Evolutionary conservation across 2,888 invertebrate genomes (phyloP), one percentile per base, ranked within the genome.

Genomic region (Sylvicola cinctus): DNA sequence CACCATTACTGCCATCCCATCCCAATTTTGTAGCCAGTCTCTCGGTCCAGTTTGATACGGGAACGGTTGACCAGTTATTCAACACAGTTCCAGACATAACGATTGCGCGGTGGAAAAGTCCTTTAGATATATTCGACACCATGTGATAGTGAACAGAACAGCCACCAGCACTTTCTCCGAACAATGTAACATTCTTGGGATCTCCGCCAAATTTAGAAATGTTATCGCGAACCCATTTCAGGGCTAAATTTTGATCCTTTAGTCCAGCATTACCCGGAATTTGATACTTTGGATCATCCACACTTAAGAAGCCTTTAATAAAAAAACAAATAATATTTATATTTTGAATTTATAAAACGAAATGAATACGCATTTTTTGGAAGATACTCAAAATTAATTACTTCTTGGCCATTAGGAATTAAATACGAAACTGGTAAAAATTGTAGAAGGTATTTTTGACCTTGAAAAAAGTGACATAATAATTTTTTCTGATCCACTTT

Each of bases 231-330:
- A 65, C 55, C 65, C 65, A 66, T 40, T 55, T 53, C 11, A 66
- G 44, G 1, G 58, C 62, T 46, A 64, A 42, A 2, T 62, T 49
- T 47, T 62, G 60, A 46, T 66, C 65, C 49, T 65, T 65, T 2
- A 65, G 48, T 1, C 60, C 64, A 1, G 63, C 63, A 46, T 66
- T 66, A 5, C 65, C 65, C 4, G 65, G 62, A 20, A 65, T 55
- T 34, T 55, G 50, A 2, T 62, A 37, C 4, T 49, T 45, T 3
- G 56, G 48, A 44, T 65, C 63, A 20, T 62, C 53, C 2, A 64
- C 45, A 38, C 55, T 54, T 16, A 64, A 43, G 37, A 65, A 65
- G 7, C 65, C 65, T 64, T 31, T 11, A n/a, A n/a, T n/a, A n/a
- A n/a, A n/a, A n/a, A n/a, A n/a, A n/a, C n/a, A n/a, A n/a, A n/a